Base-by-base conservation (phyloP, 2,888 invertebrate species). In the Oligia strigilis region DNA sequence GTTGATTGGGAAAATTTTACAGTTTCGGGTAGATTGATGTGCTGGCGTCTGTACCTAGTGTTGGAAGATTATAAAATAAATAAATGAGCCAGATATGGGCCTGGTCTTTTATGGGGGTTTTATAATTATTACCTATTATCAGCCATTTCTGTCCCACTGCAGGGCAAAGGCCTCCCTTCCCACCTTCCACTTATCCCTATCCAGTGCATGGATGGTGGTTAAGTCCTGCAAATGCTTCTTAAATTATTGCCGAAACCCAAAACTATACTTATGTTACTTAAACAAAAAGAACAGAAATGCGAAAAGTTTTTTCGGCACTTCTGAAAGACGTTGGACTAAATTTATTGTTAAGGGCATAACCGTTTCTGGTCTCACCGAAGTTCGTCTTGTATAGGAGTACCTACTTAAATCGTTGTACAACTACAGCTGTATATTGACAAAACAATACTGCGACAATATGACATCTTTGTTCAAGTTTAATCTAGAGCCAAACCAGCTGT, bases 401-500 rank as follows among this genome's bases (percentile, higher is more conserved):
- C 3, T 29, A 73, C 8, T 43, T 76, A 69, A 62, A 78, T 67
- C n/a, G n/a, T 60, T 64, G 43, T 72, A 60, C 6, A 76, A 76
- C 49, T 71, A 72, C 9, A 52, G 58, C 46, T 23, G 65, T 74
- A 66, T 80, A 72, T 66, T 72, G 67, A 36, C 40, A 14, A 64
- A 70, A 74, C 74, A 70, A 70, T 81, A 77, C 40, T 72, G 62
- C 14, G 55, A 79, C 79, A 78, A 49, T 69, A 78, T 60, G 65
- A 69, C 80, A 74, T 77, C 66, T 77, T 78, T 43, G 75, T 81
- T 81, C 76, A 77, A 75, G 83, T 85, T 87, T 88, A 89, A 91
- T 91, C 89, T 86, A 62, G 65, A 78, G 84, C 75, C 64, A 76
- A 74, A 81, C 77, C 91, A 90, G 88, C 91, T 90, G 91, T 83